phyloP scores from a whole-genome alignment of 2,888 invertebrate genomes.

The Osmoderma eremita region DNA sequence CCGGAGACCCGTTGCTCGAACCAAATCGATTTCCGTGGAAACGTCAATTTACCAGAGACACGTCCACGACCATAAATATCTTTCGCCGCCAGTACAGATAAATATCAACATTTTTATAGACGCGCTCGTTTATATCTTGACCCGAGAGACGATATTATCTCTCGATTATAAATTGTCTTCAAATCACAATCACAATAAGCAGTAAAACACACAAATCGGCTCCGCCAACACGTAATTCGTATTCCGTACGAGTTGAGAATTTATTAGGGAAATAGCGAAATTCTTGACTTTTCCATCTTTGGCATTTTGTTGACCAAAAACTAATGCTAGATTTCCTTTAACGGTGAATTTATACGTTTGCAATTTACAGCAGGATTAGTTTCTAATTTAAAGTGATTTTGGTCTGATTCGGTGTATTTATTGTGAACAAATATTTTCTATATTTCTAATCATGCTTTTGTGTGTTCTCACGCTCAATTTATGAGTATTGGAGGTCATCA shows the following conservation, averaged over 20 bases:
- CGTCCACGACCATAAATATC: slow-evolving; percentile 27
- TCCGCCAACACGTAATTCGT: slow-evolving; percentile 11
- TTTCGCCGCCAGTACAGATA: slow-evolving; percentile 29
- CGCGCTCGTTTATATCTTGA: slow-evolving; percentile 5
- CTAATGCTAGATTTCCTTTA: slow-evolving; percentile 13
- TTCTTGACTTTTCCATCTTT: slow-evolving; percentile 36
- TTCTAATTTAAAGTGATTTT: too few relatives aligned
- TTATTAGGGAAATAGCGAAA: slow-evolving; percentile 28
- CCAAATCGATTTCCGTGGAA: slow-evolving; percentile 34
- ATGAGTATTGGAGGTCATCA: too few relatives aligned
- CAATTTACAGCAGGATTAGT: background rate
- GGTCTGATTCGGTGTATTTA: too few relatives aligned
- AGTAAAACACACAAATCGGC: slow-evolving; percentile 37
- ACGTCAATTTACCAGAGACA: slow-evolving; percentile 34
- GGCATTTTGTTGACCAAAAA: slow-evolving; percentile 39
- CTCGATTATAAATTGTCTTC: slow-evolving; percentile 28
- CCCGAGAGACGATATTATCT: slow-evolving; percentile 20
- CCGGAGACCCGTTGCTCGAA: slow-evolving; percentile 23
- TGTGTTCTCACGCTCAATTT: too few relatives aligned
- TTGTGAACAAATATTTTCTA: too few relatives aligned
- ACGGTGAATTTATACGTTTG: background rate
- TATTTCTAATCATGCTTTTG: too few relatives aligned
- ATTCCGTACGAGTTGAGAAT: slow-evolving; percentile 16
- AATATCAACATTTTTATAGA: slow-evolving; percentile 33
- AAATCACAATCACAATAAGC: slow-evolving; percentile 39